These are phyloP conservation scores for Caenorhabditis sp. DNA, from an alignment of 2,888 invertebrate species.

Conservation along the genomic window DNA sequence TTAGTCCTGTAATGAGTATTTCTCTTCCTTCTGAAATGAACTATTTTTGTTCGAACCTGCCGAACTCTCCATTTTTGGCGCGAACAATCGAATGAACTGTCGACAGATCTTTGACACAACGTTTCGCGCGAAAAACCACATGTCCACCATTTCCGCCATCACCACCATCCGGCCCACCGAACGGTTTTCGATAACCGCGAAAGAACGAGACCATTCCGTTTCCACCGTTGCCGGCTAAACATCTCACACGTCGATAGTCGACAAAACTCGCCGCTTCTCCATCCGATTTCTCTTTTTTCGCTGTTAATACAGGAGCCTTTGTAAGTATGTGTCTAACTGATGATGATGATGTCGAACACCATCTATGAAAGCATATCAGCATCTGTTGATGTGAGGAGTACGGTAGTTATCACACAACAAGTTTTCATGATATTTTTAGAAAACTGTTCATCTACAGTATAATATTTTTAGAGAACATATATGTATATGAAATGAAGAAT, in stretches of 20 bases:
- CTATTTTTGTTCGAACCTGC: slow-evolving; percentile 41
- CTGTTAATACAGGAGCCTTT: slow-evolving; percentile 42
- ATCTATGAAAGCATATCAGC: not conserved
- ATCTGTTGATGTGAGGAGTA: not conserved
- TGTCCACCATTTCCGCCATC: slow-evolving; percentile 83
- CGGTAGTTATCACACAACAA: not conserved
- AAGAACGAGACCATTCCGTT: slow-evolving; percentile 90
- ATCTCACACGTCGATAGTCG: slow-evolving; percentile 66
- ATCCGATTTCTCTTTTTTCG: slow-evolving; percentile 47
- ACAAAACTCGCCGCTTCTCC: slow-evolving; percentile 59
- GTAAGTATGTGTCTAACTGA: slow-evolving; percentile 1
- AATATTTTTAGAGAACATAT: not conserved
- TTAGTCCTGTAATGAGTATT: slow-evolving; percentile 24
- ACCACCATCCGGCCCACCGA: slow-evolving; percentile 92
- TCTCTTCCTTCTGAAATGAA: no score
- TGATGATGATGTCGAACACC: not conserved
- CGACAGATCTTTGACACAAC: slow-evolving; percentile 57
- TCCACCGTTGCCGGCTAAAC: slow-evolving; percentile 87
- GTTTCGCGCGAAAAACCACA: slow-evolving; percentile 58
- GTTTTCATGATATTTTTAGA: not conserved
- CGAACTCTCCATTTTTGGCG: slow-evolving; percentile 60
- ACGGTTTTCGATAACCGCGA: slow-evolving; percentile 83
- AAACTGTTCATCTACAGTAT: not conserved
- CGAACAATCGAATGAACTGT: slow-evolving; percentile 49
- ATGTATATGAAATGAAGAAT: not conserved